Base-by-base conservation (phyloP, 2,888 invertebrate genomes). In the Papilio elwesi region DNA sequence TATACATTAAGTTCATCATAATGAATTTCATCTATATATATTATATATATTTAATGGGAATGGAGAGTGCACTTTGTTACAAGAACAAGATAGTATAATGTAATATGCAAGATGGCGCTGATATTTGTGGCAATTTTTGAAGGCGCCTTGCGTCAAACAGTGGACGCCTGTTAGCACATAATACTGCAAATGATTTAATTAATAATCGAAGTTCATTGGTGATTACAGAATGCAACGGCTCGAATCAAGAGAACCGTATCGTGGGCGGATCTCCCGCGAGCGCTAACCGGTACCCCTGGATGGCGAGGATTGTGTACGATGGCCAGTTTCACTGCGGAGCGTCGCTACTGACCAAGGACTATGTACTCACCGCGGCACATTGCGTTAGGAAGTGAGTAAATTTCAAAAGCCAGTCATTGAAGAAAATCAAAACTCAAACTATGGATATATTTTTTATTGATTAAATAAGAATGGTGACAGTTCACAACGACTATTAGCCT, bases 281-380 rank as follows among this genome's bases (percentile, higher is more conserved):
- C 68, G 94, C 97, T 49, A 97, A 97, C 90, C 95, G 96, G 78
- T 98, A 97, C 87, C 98, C 98, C 10, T 98, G 98, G 98, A 95
- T 98, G 89, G 98, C 97, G 5, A 94, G 97, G 79, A 94, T 98
- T 71, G 96, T 98, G 13, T 98, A 98, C 87, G 97, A 98, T 83
- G 97, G 97, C 0, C 97, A 97, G 87, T 98, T 97, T 90, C 98
- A 98, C 86, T 98, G 98, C 83, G 98, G 98, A 0, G 98, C 96
- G 36, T 97, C 97, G 4, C 93, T 98, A 47, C 93, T 98, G 62
- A 97, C 97, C 71, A 96, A 96, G 85, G 97, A 97, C 88, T 97
- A 97, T 85, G 97, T 98, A 73, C 93, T 98, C 71, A 97, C 98
- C 0, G 98, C 98, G 0, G 98, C 98, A 4, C 98, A 98, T 92